Percentiles rank a stretch among this genome's conserved stretches.
Conservation (phyloP, 2,888 invertebrate genomes). For the Helleia helle region DNA sequence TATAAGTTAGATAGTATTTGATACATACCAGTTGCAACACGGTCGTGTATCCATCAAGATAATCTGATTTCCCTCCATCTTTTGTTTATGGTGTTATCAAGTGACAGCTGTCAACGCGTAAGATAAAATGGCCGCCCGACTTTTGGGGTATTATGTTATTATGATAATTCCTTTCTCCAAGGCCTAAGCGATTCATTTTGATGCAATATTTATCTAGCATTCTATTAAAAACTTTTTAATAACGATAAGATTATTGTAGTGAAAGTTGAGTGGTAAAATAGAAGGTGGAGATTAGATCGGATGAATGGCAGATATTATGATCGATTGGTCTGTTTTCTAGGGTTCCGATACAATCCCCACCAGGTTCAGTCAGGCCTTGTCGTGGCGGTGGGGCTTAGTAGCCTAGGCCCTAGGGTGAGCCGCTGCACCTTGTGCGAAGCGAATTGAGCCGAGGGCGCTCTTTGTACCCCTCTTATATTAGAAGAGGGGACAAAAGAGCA, state of each 20-base stretch:
- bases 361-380: no score
- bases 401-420: no score
- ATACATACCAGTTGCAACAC: conserved; percentile 14
- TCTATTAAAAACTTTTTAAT: no score
- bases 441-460: no score
- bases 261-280: conserved; percentile 1
- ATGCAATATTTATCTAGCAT: background rate
- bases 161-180: conserved; percentile 2
- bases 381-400: no score
- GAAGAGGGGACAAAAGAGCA: no score
- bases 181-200: background rate
- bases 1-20: background rate
- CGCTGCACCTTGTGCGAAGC: no score
- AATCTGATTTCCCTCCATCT: conserved; percentile 18
- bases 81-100: conserved; percentile 42
- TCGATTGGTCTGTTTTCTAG: background rate
- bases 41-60: conserved; percentile 27
- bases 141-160: conserved; percentile 5
- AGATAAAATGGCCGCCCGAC: conserved; percentile 10
- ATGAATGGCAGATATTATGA: no score
- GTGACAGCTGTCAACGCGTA: conserved; percentile 43
- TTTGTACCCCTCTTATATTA: no score
- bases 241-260: no score
- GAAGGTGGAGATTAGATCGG: background rate
- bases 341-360: background rate